These are phyloP conservation scores for Parazoanthus atlanticus DNA, from an alignment of 92 coral and sea anemone species.

Conservation along the genomic window DNA sequence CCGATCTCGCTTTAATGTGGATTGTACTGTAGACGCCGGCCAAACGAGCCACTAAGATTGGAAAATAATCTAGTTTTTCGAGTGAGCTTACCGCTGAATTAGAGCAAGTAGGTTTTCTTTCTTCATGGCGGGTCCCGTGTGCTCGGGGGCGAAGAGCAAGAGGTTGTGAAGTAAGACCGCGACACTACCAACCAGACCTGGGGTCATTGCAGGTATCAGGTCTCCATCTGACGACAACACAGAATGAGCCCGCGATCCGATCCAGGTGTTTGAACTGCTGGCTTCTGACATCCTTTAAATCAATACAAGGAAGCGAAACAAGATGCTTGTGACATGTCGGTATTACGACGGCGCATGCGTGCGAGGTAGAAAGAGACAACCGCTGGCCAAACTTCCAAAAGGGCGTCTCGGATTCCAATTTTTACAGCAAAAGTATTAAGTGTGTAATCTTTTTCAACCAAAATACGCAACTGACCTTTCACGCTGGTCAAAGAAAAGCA, in stretches of 20 bases:
- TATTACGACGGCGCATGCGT: neutral
- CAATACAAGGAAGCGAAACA: neutral
- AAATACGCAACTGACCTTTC: no score
- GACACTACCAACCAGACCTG: slow-evolving; percentile 83
- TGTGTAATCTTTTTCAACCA: no score
- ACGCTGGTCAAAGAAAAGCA: no score
- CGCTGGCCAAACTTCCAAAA: no score
- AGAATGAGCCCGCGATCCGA: slow-evolving; percentile 51
- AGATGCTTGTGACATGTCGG: neutral
- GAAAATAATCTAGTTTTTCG: neutral
- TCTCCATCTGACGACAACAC: slow-evolving; percentile 47
- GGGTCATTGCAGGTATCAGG: slow-evolving; percentile 77
- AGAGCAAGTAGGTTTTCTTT: slow-evolving; percentile 59
- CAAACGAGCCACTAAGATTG: neutral
- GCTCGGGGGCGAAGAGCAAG: slow-evolving; percentile 62
- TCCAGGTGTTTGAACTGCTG: slow-evolving; percentile 55
- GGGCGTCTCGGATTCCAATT: no score
- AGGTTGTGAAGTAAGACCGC: slow-evolving; percentile 75
- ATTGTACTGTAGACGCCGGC: neutral
- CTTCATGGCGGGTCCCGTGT: slow-evolving; percentile 70
- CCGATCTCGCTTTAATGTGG: no score
- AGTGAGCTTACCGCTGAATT: slow-evolving; percentile 62
- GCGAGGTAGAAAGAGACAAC: neutral
- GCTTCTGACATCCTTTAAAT: slow-evolving; percentile 78
- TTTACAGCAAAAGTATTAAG: no score